These are phyloP conservation scores for Drosophila kepulauana DNA, from an alignment of 1,140 invertebrate species.

Conservation along the genomic window DNA sequence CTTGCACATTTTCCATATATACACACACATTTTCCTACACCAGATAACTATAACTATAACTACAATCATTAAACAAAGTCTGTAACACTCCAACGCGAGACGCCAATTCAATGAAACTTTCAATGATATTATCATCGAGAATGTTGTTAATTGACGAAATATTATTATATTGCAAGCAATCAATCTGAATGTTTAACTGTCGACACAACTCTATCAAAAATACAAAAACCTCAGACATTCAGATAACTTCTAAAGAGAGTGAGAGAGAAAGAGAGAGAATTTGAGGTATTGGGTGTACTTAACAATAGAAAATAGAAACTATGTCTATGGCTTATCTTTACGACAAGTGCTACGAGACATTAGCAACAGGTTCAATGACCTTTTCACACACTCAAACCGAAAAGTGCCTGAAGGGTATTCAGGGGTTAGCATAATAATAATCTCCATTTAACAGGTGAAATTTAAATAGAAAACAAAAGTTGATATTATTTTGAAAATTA, in stretches of 20 bases:
- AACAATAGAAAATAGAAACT: constrained; percentile 32
- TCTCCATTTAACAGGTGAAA: neutral
- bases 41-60: constrained; percentile 42
- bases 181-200: neutral
- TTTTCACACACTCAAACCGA: constrained; percentile 22
- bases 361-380: constrained; percentile 51
- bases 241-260: neutral
- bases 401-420: constrained; percentile 2
- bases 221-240: neutral
- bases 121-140: constrained; percentile 34
- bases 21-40: constrained; percentile 11
- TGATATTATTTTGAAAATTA: too few species aligned
- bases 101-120: constrained; percentile 35
- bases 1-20: constrained; percentile 4
- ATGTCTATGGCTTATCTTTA: constrained; percentile 47
- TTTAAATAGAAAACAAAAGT: neutral
- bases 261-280: neutral
- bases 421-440: neutral
- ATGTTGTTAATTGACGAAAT: neutral
- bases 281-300: constrained; percentile 18
- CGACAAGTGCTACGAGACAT: constrained; percentile 43
- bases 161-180: neutral
- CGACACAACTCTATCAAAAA: neutral
- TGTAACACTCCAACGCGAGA: constrained; percentile 20
- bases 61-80: constrained; percentile 57